Evolutionary conservation across 2,797 vertebrate genomes (phyloP).

Genomic region (Acipenser oxyrinchus): DNA sequence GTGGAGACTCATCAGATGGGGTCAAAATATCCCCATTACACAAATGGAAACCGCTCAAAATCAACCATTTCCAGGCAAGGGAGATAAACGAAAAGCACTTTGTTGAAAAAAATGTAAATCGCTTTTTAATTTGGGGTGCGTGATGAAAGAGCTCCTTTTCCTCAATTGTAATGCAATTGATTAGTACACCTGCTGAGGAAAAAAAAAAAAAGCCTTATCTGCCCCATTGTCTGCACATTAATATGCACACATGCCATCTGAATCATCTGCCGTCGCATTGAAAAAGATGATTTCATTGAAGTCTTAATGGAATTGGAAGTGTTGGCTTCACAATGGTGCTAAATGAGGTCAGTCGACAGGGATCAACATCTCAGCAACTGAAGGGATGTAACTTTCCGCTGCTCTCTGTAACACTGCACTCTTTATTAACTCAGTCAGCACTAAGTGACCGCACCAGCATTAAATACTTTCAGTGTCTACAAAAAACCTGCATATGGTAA

Average conservation of each 20-base stretch:
- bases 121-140: conserved; percentile 78
- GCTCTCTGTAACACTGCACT: too few species aligned
- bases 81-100: conserved; percentile 83
- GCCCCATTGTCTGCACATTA: conserved; percentile 90
- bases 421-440: too few species aligned
- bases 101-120: conserved; percentile 82
- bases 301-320: conserved; percentile 73
- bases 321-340: conserved; percentile 54
- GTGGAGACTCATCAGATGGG: conserved; percentile 59
- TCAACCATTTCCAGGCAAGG: conserved; percentile 61
- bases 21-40: conserved; percentile 77
- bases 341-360: conserved; percentile 57
- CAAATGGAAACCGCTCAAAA: conserved; percentile 68
- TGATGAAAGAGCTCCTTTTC: conserved; percentile 65
- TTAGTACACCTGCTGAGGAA: conserved; percentile 74
- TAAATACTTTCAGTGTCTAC: too few species aligned
- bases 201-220: conserved; percentile 70
- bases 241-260: conserved; percentile 81
- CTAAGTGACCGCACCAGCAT: too few species aligned
- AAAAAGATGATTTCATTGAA: conserved; percentile 75
- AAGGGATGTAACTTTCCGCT: too few species aligned
- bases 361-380: conserved; percentile 38
- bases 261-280: conserved; percentile 80
- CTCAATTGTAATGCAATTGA: conserved; percentile 69
- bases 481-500: too few species aligned